Evolutionary conservation across 2,797 vertebrate genomes (phyloP), one percentile per base, ranked within the genome.

Genomic region (Bradypodion ventrale): DNA sequence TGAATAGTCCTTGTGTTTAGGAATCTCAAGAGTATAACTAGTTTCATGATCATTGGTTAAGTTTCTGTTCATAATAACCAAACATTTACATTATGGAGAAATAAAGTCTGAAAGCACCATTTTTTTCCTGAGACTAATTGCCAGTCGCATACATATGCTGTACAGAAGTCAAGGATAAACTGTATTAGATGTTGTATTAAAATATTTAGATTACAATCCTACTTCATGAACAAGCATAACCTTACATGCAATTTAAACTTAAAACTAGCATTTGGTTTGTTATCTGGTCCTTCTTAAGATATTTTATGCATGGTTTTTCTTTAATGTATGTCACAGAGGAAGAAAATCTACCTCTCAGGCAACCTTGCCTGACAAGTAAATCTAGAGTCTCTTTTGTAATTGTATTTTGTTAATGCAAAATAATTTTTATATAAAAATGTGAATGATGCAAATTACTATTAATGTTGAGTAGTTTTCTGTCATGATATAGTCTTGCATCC

Each of bases 271-370:
- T 75, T 69, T 75, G n/a, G 42, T 84, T 76, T 72, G 42, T 42
- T 5, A 7, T 1, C n/a, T 56, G 70, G 13, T 76, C 78, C n/a
- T 59, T 78, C 73, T 73, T 1, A 15, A 40, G 3, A 42, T 7
- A 35, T 85, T 75, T 77, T 66, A 59, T 2, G 13, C 68, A 75
- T 5, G 21, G 42, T 52, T 81, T 85, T 77, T 80, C 52, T 37
- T 56, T 77, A 60, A 69, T 63, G 74, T 62, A 46, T 88, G 73
- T 59, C 84, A 82, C 82, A 90, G 75, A 80, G 68, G 74, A 75
- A 87, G 80, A 87, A 56, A 77, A 88, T 83, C 90, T 92, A 91
- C 92, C 91, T 92, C 89, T 81, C 73, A 78, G 88, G 90, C 89
- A 87, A 69, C 44, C 35, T 32, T 56, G 84, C 80, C 88, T 92